Evolutionary conservation across 1,140 invertebrate species (phyloP), one percentile per base, ranked within the genome.

Genomic region (Reticulitermes speratus): DNA sequence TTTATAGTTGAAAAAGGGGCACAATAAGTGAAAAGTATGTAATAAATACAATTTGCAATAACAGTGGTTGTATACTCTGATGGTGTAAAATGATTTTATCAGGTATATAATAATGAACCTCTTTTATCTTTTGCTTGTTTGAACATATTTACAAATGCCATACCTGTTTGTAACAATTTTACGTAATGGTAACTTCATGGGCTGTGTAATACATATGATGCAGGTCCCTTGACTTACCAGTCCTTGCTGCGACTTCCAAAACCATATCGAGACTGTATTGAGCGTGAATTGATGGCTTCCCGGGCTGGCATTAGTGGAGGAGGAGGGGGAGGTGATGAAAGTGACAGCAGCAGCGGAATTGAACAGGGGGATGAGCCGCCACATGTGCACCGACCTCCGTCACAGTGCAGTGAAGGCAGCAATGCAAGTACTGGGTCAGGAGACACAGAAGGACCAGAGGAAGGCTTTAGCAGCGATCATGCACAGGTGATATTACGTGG

Each of bases 191-290:
- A 38, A 5, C 38, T 38, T 38, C 38, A 38, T 38, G 38, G 38
- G 38, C 38, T 59, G 7, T 19, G 55, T 59, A 59, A 5, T 59
- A 6, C 55, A 75, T 87, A 21, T 84, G n/a, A 9, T 86, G 16
- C 82, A 90, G 96, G 96, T 12, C 96, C 96, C 3, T 89, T 97
- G 23, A 97, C 96, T 52, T 97, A 97, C 89, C 95, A 96, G 88
- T 96, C 95, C n/a, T 94, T 97, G 91, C 95, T 95, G 2, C 92
- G 96, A 88, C 90, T 97, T 87, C 96, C 96, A 44, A 96, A 96
- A 88, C 95, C 95, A 11, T 97, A 97, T 88, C 92, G 94, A 93
- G 87, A 87, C 38, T 38, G 86, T 14, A 87, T 87, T 48, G 85
- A 87, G 84, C 86, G 82, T 75, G 87, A 87, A 69, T 23, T 87